Evolutionary conservation across 2,888 invertebrate genomes (phyloP).

Genomic region (Teleiodes luculella): DNA sequence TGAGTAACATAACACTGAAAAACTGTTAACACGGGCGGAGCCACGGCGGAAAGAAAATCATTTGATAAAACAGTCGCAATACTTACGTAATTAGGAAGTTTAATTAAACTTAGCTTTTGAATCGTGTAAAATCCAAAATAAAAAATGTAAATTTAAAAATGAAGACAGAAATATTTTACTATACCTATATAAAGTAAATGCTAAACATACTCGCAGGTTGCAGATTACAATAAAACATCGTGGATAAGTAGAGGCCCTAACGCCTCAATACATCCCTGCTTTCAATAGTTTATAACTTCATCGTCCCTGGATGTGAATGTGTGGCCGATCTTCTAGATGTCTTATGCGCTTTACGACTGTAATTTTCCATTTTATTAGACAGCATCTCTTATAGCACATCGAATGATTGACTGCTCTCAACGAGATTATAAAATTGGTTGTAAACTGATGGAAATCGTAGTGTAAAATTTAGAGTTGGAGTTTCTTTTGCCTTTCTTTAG

Average conservation of each 20-base stretch:
- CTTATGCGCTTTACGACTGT: conserved; percentile 63
- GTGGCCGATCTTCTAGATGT: conserved; percentile 49
- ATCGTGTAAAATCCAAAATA: too few species aligned
- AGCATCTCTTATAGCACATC: conserved; percentile 21
- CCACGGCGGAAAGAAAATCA: too few species aligned
- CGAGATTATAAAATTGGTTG: conserved; percentile 39
- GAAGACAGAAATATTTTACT: too few species aligned
- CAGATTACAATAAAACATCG: too few species aligned
- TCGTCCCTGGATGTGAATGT: conserved; percentile 50
- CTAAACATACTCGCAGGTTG: too few species aligned
- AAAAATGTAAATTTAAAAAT: too few species aligned
- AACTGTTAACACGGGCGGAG: too few species aligned
- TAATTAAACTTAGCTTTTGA: too few species aligned
- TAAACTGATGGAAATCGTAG: conserved; percentile 21
- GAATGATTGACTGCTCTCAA: conserved; percentile 16
- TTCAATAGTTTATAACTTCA: conserved; percentile 70
- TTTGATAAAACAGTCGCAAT: too few species aligned
- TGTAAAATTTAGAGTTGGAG: not conserved
- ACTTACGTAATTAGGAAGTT: too few species aligned
- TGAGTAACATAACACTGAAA: too few species aligned
- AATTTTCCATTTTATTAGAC: conserved; percentile 68
- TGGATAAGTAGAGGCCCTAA: not conserved
- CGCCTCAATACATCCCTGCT: not conserved
- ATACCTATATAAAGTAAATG: not conserved
- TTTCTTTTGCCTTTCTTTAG: too few species aligned